Conservation (phyloP, 2,888 invertebrate genomes). For the Eledona agricola region DNA sequence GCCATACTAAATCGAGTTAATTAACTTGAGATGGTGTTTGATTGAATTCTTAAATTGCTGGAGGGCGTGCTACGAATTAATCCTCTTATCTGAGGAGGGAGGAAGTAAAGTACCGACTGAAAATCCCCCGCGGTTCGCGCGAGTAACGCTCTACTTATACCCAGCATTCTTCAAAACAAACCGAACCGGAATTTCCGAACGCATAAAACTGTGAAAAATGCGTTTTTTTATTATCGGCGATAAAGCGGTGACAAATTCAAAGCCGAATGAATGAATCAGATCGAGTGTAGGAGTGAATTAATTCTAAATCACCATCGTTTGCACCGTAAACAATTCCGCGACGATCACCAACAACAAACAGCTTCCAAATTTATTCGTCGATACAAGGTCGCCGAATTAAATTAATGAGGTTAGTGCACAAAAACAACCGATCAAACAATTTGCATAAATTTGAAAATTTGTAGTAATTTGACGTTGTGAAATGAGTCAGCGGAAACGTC, state of each 20-base stretch:
- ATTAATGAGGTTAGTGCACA: constrained; percentile 19
- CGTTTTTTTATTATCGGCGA: too few relatives aligned
- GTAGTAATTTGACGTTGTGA: constrained; percentile 9
- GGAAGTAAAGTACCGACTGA: too few relatives aligned
- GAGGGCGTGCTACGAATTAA: constrained; percentile 22
- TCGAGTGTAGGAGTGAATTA: too few relatives aligned
- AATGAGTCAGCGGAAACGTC: constrained; percentile 17
- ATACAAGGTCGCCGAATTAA: constrained; percentile 9
- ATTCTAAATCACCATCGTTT: too few relatives aligned
- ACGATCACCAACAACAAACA: constrained; percentile 11
- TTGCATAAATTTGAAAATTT: constrained; percentile 16
- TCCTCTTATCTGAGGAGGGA: constrained; percentile 3
- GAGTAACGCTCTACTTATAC: too few relatives aligned
- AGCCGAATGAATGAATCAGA: too few relatives aligned
- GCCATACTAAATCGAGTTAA: constrained; percentile 22
- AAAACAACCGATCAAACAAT: constrained; percentile 17
- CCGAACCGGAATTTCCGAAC: too few relatives aligned
- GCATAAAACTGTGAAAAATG: too few relatives aligned
- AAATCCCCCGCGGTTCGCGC: constrained; percentile 5
- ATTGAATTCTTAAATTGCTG: constrained; percentile 23
- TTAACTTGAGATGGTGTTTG: constrained; percentile 16
- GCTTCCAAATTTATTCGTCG: constrained; percentile 3
- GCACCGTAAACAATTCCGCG: constrained; percentile 4
- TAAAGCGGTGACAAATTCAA: too few relatives aligned
- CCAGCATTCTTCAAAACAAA: too few relatives aligned